Evolutionary conservation across 1,140 invertebrate genomes (phyloP).

Genomic region (Onthophagus taurus): DNA sequence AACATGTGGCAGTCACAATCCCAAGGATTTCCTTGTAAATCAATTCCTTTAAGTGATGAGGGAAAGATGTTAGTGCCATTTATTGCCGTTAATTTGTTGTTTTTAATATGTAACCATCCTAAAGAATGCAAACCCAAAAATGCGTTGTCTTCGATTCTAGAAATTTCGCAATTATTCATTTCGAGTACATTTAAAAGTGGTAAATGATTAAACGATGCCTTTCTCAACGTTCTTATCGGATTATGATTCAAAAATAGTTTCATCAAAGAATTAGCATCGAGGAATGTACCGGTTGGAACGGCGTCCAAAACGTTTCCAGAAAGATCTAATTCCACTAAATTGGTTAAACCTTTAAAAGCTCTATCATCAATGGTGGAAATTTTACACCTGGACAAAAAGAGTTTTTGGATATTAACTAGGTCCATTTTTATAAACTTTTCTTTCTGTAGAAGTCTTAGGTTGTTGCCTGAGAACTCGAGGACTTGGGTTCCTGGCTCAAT

Average conservation of each 20-base stretch:
- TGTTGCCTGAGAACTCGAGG: slow-evolving; percentile 74
- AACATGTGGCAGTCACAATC: slow-evolving; percentile 74
- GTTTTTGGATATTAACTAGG: slow-evolving; percentile 77
- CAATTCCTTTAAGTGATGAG: slow-evolving; percentile 62
- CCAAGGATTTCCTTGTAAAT: slow-evolving; percentile 82
- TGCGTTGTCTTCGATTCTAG: slow-evolving; percentile 64
- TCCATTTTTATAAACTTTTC: slow-evolving; percentile 69
- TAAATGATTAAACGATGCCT: slow-evolving; percentile 66
- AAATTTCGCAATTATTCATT: slow-evolving; percentile 68
- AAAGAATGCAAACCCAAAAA: slow-evolving; percentile 72
- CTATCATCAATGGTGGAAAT: slow-evolving; percentile 65
- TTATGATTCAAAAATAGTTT: slow-evolving; percentile 70
- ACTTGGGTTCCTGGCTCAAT: slow-evolving; percentile 85
- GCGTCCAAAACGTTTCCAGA: slow-evolving; percentile 68
- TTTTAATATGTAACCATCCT: slow-evolving; percentile 75
- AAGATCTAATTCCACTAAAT: slow-evolving; percentile 81
- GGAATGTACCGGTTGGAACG: slow-evolving; percentile 67
- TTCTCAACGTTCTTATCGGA: slow-evolving; percentile 61
- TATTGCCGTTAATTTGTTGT: slow-evolving; percentile 66
- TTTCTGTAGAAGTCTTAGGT: slow-evolving; percentile 60
- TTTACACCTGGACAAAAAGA: slow-evolving; percentile 67
- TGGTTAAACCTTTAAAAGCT: slow-evolving; percentile 74
- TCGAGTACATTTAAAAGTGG: slow-evolving; percentile 70
- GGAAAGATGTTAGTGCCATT: slow-evolving; percentile 60
- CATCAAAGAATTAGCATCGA: slow-evolving; percentile 70